Evolutionary conservation across 2,888 invertebrate genomes (phyloP).

Genomic region (Proisotoma minuta): DNA sequence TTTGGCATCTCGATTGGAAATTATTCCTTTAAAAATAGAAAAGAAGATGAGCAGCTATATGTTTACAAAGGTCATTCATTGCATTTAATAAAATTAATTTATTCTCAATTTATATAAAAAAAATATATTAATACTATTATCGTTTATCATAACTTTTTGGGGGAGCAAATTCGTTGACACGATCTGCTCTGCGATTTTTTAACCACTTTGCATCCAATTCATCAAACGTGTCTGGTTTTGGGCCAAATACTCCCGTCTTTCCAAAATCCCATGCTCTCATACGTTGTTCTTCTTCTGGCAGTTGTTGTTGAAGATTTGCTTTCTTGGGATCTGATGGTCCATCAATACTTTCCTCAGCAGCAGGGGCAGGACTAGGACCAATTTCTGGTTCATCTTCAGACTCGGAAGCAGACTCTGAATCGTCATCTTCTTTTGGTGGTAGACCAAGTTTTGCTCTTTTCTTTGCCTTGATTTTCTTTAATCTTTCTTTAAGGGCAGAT

Average conservation of each 20-base stretch:
- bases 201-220: conserved; percentile 70
- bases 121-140: too few species aligned
- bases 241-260: conserved; percentile 57
- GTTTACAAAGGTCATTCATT: too few species aligned
- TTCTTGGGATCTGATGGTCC: not conserved
- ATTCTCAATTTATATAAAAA: too few species aligned
- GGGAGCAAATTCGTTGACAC: conserved; percentile 75
- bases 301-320: not conserved
- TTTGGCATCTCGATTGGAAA: too few species aligned
- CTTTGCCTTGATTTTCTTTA: conserved; percentile 51
- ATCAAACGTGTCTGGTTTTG: conserved; percentile 38
- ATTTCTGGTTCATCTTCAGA: conserved; percentile 8
- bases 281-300: not conserved
- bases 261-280: conserved; percentile 70
- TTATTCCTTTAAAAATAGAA: too few species aligned
- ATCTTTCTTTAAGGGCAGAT: conserved; percentile 50
- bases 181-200: conserved; percentile 66
- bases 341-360: not conserved
- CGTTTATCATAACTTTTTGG: conserved; percentile 38
- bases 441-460: conserved; percentile 49
- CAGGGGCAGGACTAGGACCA: not conserved
- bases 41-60: too few species aligned
- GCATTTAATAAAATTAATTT: too few species aligned
- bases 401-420: conserved; percentile 22
- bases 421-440: conserved; percentile 42